Percentiles rank a stretch among this genome's conserved stretches.
Evolutionary conservation across 53 echinoderm and acorn worm species (phyloP).

Genomic region (Astropecten irregularis): DNA sequence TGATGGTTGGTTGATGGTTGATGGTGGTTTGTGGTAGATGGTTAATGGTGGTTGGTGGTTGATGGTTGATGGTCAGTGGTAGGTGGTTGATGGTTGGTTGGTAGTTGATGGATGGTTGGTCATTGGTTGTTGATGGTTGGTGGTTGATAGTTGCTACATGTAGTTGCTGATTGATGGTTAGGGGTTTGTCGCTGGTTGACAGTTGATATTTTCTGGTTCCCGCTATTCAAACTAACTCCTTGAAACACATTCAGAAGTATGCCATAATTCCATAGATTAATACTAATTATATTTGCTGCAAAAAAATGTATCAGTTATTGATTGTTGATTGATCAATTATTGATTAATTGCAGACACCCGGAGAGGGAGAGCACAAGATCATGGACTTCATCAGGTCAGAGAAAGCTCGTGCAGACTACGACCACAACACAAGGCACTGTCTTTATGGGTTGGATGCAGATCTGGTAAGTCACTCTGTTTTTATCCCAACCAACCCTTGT

Average conservation of each 20-base stretch:
- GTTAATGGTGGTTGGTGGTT: no score
- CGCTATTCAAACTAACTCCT: no score
- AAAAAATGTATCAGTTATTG: no score
- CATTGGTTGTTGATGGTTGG: background rate
- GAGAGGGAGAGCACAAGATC: slow-evolving; percentile 97
- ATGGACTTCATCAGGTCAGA: slow-evolving; percentile 98
- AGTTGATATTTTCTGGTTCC: no score
- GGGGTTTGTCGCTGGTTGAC: no score
- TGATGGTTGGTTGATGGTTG: no score
- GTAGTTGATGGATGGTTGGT: background rate
- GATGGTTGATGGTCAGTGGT: no score
- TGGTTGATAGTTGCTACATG: background rate
- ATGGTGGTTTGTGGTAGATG: no score
- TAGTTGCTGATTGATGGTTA: background rate
- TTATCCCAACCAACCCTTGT: no score
- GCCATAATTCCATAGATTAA: no score
- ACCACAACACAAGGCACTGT: slow-evolving; percentile 95
- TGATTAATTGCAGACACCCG: slow-evolving; percentile 75
- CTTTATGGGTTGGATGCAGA: slow-evolving; percentile 97
- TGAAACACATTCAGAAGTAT: no score
- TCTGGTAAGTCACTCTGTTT: slow-evolving; percentile 79
- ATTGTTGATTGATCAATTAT: background rate
- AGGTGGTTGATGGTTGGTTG: background rate
- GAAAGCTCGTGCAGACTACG: slow-evolving; percentile 72
- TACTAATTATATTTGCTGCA: no score